A percentile compares a stretch with the other conserved stretches of the same genome.
These are phyloP conservation scores for Cephalopterus ornatus DNA, from an alignment of 2,113 vertebrate species.

Conservation along the genomic window DNA sequence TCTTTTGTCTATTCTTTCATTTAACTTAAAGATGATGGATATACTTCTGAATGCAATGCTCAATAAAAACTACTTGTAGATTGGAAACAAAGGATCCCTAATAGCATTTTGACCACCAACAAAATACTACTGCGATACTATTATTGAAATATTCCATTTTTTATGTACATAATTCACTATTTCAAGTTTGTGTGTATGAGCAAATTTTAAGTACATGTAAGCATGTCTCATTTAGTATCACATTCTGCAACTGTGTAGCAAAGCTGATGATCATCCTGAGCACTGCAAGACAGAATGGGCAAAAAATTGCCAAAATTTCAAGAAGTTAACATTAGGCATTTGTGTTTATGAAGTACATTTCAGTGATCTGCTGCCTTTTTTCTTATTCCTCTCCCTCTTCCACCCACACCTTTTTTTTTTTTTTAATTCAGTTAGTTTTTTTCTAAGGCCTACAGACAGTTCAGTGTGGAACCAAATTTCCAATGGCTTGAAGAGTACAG, in stretches of 20 bases:
- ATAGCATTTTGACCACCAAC: neutral
- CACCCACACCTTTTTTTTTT: rapidly evolving
- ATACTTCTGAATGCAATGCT: neutral
- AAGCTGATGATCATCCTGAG: neutral
- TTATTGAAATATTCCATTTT: neutral
- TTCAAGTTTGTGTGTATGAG: neutral
- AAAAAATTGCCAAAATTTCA: neutral
- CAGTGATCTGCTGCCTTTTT: neutral
- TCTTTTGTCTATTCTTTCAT: neutral
- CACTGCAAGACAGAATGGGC: neutral
- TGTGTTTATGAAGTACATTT: neutral
- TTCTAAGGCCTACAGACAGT: neutral
- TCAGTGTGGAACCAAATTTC: neutral
- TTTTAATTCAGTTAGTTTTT: neutral
- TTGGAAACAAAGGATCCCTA: neutral
- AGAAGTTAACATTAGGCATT: neutral
- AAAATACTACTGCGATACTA: neutral
- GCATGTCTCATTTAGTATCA: neutral
- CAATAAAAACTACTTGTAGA: neutral
- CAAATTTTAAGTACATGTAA: neutral
- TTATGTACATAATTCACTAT: neutral
- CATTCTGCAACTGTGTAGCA: neutral
- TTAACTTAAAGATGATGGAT: neutral
- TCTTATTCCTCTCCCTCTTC: neutral
- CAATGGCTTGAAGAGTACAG: neutral